These are phyloP conservation scores for Magallana gigas DNA, from an alignment of 1,140 invertebrate genomes.

Conservation along the genomic window DNA sequence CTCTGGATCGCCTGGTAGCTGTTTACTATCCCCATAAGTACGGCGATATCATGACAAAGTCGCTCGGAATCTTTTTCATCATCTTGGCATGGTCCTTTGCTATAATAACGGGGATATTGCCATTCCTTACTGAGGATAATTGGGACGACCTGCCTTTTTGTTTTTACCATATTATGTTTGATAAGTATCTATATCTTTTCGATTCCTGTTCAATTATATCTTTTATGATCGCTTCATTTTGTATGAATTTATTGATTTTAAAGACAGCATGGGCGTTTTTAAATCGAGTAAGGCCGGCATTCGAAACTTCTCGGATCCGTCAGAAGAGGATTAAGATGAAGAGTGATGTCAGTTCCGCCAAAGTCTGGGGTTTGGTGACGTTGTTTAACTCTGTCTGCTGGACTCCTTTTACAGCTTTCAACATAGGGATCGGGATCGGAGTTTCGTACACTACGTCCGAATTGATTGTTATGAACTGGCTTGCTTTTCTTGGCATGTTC, in stretches of 20 bases:
- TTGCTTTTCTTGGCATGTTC: conserved; percentile 58
- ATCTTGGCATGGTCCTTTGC: conserved; percentile 47
- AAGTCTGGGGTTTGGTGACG: conserved; percentile 48
- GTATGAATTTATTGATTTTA: conserved; percentile 57
- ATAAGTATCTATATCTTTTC: conserved; percentile 10
- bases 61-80: conserved; percentile 38
- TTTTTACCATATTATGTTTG: conserved; percentile 47
- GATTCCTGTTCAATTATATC: conserved; percentile 28
- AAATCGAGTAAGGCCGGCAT: conserved; percentile 41
- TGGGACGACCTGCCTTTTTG: conserved; percentile 44
- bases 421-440: conserved; percentile 44
- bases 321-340: conserved; percentile 30
- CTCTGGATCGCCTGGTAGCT: conserved; percentile 57
- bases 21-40: conserved; percentile 56
- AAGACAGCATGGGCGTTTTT: conserved; percentile 49
- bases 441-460: conserved; percentile 19
- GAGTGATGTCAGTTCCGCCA: conserved; percentile 47
- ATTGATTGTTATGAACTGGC: conserved; percentile 45
- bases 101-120: conserved; percentile 11
- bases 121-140: conserved; percentile 47
- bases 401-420: conserved; percentile 50
- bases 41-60: conserved; percentile 40
- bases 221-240: conserved; percentile 46
- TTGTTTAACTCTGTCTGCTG: conserved; percentile 55
- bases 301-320: neutral